These are phyloP conservation scores for Dicaeum eximium DNA, from an alignment of 2,113 vertebrate species.

Conservation along the genomic window DNA sequence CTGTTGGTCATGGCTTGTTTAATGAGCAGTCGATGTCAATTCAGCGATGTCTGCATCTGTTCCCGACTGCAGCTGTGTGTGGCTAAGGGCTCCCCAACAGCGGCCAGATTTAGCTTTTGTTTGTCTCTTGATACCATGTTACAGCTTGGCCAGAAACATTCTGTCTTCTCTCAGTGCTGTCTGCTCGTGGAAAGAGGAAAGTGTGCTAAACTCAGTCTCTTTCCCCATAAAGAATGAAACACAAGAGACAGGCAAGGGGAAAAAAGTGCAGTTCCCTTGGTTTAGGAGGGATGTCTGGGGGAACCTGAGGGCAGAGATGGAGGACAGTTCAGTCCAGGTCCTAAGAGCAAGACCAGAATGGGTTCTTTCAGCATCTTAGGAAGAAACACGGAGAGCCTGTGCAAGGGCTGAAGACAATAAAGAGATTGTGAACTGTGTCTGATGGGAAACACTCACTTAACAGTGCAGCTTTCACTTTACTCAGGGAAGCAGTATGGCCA, in stretches of 20 bases:
- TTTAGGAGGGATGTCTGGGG: neutral
- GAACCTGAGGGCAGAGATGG: neutral
- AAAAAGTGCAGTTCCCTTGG: neutral
- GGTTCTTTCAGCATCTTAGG: neutral
- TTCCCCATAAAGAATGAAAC: neutral
- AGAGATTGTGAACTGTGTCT: neutral
- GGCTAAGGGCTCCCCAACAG: neutral
- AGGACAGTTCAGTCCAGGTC: neutral
- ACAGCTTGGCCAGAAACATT: neutral
- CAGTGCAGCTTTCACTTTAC: neutral
- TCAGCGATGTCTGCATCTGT: neutral
- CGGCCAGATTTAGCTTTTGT: neutral
- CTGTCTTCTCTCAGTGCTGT: neutral
- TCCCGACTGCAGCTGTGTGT: slow-evolving; percentile 19
- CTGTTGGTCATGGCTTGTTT: slow-evolving; percentile 33
- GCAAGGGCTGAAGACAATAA: neutral
- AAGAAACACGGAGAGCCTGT: neutral
- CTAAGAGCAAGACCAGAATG: neutral
- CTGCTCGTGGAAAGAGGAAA: neutral
- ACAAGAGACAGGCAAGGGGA: neutral
- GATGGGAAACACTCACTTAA: neutral
- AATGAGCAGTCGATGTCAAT: slow-evolving; percentile 1
- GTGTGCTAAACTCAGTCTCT: neutral
- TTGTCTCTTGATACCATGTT: neutral
- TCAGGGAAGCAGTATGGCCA: neutral